phyloP scores from a whole-genome alignment of 1,140 invertebrate genomes.

The Xylocopa sonorina region DNA sequence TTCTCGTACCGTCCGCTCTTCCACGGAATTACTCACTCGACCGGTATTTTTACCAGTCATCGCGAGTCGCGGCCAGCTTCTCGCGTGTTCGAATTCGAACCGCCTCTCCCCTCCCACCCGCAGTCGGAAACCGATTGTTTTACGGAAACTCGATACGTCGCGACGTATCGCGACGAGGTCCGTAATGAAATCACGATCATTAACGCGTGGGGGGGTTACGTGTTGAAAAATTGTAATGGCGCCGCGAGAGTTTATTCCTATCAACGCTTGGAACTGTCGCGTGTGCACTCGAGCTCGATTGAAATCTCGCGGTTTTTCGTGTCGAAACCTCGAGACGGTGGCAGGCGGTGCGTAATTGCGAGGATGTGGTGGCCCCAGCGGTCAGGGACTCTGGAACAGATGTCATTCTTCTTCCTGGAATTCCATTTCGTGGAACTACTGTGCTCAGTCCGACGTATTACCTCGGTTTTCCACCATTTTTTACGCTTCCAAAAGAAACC shows the following conservation, averaged over 20 bases:
- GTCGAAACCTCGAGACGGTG: not conserved
- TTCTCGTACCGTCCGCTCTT: constrained; percentile 37
- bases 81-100: not conserved
- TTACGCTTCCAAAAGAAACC: too few relatives aligned
- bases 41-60: constrained; percentile 60
- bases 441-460: not conserved
- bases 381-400: constrained; percentile 41
- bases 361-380: constrained; percentile 31
- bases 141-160: not conserved
- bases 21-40: constrained; percentile 55
- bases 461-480: not conserved
- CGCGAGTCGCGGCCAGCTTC: not conserved
- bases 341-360: constrained; percentile 20
- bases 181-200: too few relatives aligned
- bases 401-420: constrained; percentile 40
- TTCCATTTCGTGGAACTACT: constrained; percentile 46
- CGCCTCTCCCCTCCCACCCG: not conserved
- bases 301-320: not conserved
- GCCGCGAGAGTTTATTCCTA: too few relatives aligned
- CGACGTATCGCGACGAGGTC: not conserved
- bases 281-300: too few relatives aligned
- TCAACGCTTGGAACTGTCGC: too few relatives aligned
- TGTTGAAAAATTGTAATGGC: too few relatives aligned
- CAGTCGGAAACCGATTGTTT: not conserved
- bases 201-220: too few relatives aligned